These are phyloP conservation scores for Falco novaeseelandiae DNA, from an alignment of 2,797 vertebrate species.

Conservation along the genomic window DNA sequence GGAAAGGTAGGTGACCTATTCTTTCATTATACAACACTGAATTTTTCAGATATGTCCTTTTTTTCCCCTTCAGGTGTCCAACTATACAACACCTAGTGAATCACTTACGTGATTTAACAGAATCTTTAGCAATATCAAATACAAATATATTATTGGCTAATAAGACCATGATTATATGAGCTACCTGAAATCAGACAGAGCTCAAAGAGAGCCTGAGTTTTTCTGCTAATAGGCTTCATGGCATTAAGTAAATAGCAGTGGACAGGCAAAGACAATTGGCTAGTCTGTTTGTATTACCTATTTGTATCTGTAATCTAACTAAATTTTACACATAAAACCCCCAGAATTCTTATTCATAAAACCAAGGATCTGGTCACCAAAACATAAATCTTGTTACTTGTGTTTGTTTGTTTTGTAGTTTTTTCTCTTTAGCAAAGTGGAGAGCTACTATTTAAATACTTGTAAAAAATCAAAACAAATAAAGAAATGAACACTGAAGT, in stretches of 20 bases:
- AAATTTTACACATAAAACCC: background rate
- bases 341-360: background rate
- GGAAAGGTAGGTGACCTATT: background rate
- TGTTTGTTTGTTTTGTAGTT: background rate
- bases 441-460: background rate
- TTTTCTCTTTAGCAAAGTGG: background rate
- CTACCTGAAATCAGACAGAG: background rate
- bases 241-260: background rate
- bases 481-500: background rate
- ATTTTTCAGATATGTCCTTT: background rate
- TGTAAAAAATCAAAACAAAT: background rate
- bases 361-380: background rate
- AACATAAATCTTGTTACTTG: background rate
- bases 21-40: background rate
- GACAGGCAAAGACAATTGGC: background rate
- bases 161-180: background rate
- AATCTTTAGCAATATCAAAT: background rate
- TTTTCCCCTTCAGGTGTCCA: background rate
- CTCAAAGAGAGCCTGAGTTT: background rate
- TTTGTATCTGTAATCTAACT: background rate
- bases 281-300: background rate
- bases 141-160: slow-evolving; percentile 23
- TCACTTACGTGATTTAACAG: background rate
- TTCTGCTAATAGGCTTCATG: background rate
- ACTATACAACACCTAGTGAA: background rate